Evolutionary conservation across 2,888 invertebrate species (phyloP), one percentile per base, ranked within the genome.

Genomic region (Stramonita haemastoma): DNA sequence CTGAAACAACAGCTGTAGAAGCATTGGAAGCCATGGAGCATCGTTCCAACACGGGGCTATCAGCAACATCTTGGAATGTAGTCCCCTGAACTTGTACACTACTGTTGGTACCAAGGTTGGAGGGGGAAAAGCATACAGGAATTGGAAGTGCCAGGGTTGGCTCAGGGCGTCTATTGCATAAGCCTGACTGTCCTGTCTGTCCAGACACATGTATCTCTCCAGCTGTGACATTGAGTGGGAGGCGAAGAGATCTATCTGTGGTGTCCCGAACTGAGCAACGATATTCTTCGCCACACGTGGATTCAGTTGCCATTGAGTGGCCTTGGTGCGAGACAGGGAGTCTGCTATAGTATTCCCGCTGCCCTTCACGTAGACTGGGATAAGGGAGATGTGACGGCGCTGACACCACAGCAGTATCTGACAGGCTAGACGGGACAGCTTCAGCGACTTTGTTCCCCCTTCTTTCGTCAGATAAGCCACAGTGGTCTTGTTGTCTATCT

Each of bases 41-140:
- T 77, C 77, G 77, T 8, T 77, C 77, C n/a, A 77, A 29, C 77
- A 77, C 26, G 77, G 77, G n/a, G 77, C 77, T 77, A 77, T 77
- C 29, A 77, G 77, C 26, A 77, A n/a, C 77, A 77, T 77, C 77
- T n/a, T 77, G 77, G 77, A 77, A 15, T 5, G n/a, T 1, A n/a
- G 6, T 15, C 29, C 77, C 77, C 77, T 77, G 26, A 77, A 15
- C 29, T n/a, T 77, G 77, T 77, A n/a, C 77, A 77, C 77, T n/a
- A 77, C 77, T 8, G n/a, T 77, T 6, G 77, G 77, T 15, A 77
- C 77, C 77, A 77, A 29, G 5, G 77, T 77, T 5, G 77, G 77
- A 29, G 77, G 77, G 6, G 77, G 77, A n/a, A 77, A 77, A 8
- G 77, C 77, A n/a, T 77, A 77, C 26, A 77, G 77, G n/a, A 77